These are phyloP conservation scores for Phortica magna DNA, from an alignment of 2,888 invertebrate species.

Conservation along the genomic window DNA sequence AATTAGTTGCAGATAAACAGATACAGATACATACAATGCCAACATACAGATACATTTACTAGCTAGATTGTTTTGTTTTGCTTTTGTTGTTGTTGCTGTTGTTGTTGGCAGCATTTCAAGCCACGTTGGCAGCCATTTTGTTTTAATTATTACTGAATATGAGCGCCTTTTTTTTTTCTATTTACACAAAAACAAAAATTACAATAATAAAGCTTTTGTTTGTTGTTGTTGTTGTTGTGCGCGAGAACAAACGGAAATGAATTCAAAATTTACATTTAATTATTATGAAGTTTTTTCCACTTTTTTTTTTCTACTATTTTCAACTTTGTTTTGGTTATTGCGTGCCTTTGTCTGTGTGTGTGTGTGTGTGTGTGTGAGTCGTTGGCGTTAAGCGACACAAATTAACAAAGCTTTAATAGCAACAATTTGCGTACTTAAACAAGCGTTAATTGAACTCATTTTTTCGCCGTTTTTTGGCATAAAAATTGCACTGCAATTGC, in stretches of 20 bases:
- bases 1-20: not conserved
- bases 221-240: not conserved
- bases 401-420: not conserved
- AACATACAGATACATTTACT: not conserved
- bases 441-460: too few relatives aligned
- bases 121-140: slow-evolving; percentile 50
- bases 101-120: slow-evolving; percentile 28
- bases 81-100: not conserved
- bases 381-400: not conserved
- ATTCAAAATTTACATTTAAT: not conserved
- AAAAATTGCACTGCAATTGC: too few relatives aligned
- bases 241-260: slow-evolving; percentile 6
- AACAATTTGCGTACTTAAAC: too few relatives aligned
- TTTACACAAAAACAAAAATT: slow-evolving; percentile 20
- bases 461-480: too few relatives aligned
- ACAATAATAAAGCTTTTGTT: not conserved
- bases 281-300: not conserved
- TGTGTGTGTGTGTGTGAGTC: not conserved
- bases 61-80: not conserved
- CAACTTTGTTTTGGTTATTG: not conserved
- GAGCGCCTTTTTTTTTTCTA: slow-evolving; percentile 22
- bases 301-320: not conserved
- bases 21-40: slow-evolving; percentile 27
- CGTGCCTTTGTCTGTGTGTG: not conserved
- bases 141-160: slow-evolving; percentile 16